Evolutionary conservation across 2,113 vertebrate species (phyloP), one percentile per base, ranked within the genome.

Genomic region (Aramus guarauna): DNA sequence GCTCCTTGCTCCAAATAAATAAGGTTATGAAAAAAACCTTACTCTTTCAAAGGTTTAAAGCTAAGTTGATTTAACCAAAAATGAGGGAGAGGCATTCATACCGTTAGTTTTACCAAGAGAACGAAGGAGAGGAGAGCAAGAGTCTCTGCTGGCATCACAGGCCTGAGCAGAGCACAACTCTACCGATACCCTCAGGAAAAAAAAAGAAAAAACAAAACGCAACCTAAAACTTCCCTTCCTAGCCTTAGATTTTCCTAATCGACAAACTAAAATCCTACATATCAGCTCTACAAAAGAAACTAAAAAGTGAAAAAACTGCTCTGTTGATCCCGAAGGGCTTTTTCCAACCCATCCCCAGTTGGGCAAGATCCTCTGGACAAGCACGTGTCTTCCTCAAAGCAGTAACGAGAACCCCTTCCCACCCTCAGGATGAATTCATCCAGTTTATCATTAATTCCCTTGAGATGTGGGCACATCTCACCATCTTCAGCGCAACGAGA

Each of bases 401-500:
- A 63, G 64, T 22, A 14, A 59, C 52, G 15, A 74, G 68, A 60
- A 89, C 68, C 22, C 16, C 18, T 90, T 81, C 60, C 48, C 37
- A 43, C 9, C 52, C 47, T 68, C 29, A 29, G 45, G 37, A 56
- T 13, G 9, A 77, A 84, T 30, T 34, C 4, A 58, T 18, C 0
- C 1, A 39, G 47, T 55, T 52, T 36, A 52, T 50, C 60, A 37
- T 3, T 0, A 39, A 45, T 62, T 76, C 18, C 58, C 60, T 60
- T 17, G 41, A 64, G 43, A 75, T 34, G 1, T 8, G 36, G 32
- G 50, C 2, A 8, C 68, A 71, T 19, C 76, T 79, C 71, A 15
- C 34, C 14, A 12, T 30, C 74, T 41, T 12, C 13, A 2, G 1
- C 0, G 8, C 47, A 26, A 13, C 0, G 1, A 62, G 73, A 72